These are phyloP conservation scores for Chrysochloris asiatica DNA, from an alignment of 2,113 vertebrate species.

Conservation along the genomic window DNA sequence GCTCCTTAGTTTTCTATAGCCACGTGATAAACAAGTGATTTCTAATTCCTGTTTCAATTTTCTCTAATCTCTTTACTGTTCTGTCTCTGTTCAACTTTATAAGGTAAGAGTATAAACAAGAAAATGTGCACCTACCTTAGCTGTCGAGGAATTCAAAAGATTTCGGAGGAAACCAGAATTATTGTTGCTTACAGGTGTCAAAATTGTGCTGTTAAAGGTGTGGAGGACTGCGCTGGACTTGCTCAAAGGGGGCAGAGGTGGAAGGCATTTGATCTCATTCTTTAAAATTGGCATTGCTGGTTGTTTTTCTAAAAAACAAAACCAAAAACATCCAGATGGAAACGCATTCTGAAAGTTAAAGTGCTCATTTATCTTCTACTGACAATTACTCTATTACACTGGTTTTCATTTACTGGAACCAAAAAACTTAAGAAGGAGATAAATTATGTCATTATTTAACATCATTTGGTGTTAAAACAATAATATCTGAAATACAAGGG, in stretches of 20 bases:
- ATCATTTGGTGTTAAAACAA: neutral
- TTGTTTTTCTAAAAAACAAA: slow-evolving; percentile 82
- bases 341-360: slow-evolving; percentile 13
- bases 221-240: slow-evolving; percentile 85
- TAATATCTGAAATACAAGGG: neutral
- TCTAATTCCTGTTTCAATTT: neutral
- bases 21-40: neutral
- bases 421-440: neutral
- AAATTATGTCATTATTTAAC: neutral
- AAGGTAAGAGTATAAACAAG: neutral
- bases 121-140: slow-evolving; percentile 80
- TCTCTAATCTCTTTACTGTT: neutral
- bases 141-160: slow-evolving; percentile 85
- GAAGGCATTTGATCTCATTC: slow-evolving; percentile 86
- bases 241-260: slow-evolving; percentile 82
- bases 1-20: neutral
- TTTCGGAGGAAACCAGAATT: slow-evolving; percentile 86
- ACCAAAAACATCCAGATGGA: slow-evolving; percentile 16
- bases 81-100: neutral
- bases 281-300: slow-evolving; percentile 80
- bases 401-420: neutral
- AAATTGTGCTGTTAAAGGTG: slow-evolving; percentile 87
- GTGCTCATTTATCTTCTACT: neutral
- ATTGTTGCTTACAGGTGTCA: slow-evolving; percentile 87
- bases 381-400: neutral